Evolutionary conservation across 1,140 invertebrate species (phyloP), one percentile per base, ranked within the genome.

Genomic region (Drosophila auraria): DNA sequence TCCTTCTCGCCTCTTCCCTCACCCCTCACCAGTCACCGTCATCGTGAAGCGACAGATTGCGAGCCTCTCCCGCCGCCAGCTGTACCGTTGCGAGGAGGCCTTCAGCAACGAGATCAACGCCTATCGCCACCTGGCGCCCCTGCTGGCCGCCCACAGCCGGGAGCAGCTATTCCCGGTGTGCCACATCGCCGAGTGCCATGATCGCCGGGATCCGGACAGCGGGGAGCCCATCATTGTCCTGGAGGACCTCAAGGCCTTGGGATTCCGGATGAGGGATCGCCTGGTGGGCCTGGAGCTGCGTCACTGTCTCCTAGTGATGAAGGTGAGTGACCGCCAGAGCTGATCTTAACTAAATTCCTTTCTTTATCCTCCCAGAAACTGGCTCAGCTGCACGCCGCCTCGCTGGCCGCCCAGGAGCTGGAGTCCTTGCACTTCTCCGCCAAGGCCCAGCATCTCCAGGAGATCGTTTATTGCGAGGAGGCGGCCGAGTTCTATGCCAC

Each of bases 1-100:
- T 80, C 25, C 62, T 56, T 47, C 15, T 33, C 42, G 25, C 45
- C 11, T 23, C 27, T 7, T 0, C 11, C 20, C 20, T 12, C 38
- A 11, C n/a, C 4, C 2, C 57, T 11, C 12, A 1, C 53, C 60
- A 87, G 83, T 81, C 51, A 90, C 86, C 17, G 61, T 93, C 9
- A 93, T 93, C 40, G 78, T 93, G 9, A 93, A 93, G 69, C 78
- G 92, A 11, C 92, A 93, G 76, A 91, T 93, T 68, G 65, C 90
- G 33, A 93, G 87, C 59, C 76, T 81, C 58, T 91, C 91, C 1
- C 84, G 92, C 11, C 82, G 92, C 2, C 76, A 91, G 64, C 80
- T 93, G 0, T 93, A 92, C 65, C 83, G 92, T 14, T 93, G 92
- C 53, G 80, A 82, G 38, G 87, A 91, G 78, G 92, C 92, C 25